These are phyloP conservation scores for Amphipyra tragopoginis DNA, from an alignment of 2,888 invertebrate species.

Conservation along the genomic window DNA sequence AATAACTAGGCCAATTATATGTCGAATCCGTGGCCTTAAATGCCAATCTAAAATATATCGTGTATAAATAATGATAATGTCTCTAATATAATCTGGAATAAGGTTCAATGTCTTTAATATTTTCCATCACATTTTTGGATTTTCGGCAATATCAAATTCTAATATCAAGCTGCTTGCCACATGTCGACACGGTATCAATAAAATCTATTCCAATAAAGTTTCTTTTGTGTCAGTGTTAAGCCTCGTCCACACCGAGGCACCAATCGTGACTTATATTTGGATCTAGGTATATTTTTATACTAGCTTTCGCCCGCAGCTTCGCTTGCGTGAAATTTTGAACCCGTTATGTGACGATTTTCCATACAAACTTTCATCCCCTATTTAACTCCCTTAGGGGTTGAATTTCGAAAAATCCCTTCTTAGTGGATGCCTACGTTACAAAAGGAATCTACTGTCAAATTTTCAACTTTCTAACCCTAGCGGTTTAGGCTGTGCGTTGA, in stretches of 20 bases:
- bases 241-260: constrained; percentile 18
- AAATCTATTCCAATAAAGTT: constrained; percentile 58
- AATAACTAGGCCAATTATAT: too few species aligned
- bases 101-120: constrained; percentile 46
- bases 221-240: constrained; percentile 47
- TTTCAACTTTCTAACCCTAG: too few species aligned
- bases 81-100: constrained; percentile 32
- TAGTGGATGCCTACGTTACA: too few species aligned
- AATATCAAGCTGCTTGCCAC: constrained; percentile 55
- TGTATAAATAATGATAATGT: constrained; percentile 32
- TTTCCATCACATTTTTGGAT: constrained; percentile 53
- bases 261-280: constrained; percentile 9
- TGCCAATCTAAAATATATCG: neutral
- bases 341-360: too few species aligned
- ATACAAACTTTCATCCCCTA: too few species aligned
- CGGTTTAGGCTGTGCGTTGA: too few species aligned
- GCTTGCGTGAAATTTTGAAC: too few species aligned
- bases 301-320: too few species aligned
- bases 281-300: too few species aligned
- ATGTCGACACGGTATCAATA: constrained; percentile 61
- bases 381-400: too few species aligned
- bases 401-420: too few species aligned
- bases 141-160: constrained; percentile 57
- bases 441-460: too few species aligned
- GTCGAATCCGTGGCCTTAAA: neutral